These are phyloP conservation scores for Dolichoris vasculosae DNA, from an alignment of 1,140 invertebrate species.

Conservation along the genomic window DNA sequence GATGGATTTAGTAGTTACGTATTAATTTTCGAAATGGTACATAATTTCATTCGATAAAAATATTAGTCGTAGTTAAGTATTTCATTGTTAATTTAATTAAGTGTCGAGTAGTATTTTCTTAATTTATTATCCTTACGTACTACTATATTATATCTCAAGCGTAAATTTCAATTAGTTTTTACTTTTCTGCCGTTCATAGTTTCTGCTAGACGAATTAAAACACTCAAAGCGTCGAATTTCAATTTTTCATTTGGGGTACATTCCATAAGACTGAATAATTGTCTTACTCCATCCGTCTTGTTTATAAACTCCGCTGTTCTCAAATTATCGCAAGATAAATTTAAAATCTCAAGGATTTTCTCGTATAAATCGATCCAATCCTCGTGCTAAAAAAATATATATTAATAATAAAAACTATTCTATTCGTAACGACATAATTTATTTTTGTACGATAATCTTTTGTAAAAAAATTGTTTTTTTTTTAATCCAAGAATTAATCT, in stretches of 20 bases:
- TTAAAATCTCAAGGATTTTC: slow-evolving; percentile 57
- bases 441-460: background rate
- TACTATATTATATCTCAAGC: too few relatives aligned
- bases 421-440: background rate
- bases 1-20: too few relatives aligned
- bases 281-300: slow-evolving; percentile 54
- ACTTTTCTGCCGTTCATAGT: slow-evolving; percentile 61
- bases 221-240: slow-evolving; percentile 52
- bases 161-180: background rate
- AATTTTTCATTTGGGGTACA: slow-evolving; percentile 32
- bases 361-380: slow-evolving; percentile 64
- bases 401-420: background rate
- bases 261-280: slow-evolving; percentile 61
- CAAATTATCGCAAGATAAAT: slow-evolving; percentile 57
- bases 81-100: too few relatives aligned
- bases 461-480: too few relatives aligned
- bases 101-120: too few relatives aligned
- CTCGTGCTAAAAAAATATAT: slow-evolving; percentile 52
- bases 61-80: too few relatives aligned
- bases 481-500: too few relatives aligned
- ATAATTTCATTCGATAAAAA: too few relatives aligned
- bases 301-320: slow-evolving; percentile 59
- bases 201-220: slow-evolving; percentile 59
- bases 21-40: too few relatives aligned
- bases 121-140: too few relatives aligned